Conservation (phyloP, 2,797 vertebrate genomes). For the Protosalanx chinensis region DNA sequence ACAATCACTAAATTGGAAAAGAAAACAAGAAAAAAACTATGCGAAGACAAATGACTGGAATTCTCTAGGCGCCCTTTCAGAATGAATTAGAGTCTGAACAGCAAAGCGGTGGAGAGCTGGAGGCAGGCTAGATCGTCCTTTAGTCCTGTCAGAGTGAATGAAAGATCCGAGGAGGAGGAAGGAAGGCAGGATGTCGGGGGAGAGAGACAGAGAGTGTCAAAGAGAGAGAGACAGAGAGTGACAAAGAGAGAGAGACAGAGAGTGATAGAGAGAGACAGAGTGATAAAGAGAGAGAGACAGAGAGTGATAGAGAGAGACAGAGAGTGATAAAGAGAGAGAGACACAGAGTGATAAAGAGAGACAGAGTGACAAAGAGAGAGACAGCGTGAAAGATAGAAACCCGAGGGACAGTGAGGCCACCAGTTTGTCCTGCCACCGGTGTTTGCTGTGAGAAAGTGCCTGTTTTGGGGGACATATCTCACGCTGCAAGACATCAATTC, state of each 20-base stretch:
- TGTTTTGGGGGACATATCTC: background rate
- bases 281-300: no score
- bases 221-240: constrained; percentile 34
- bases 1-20: constrained; percentile 34
- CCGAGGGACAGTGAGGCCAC: background rate
- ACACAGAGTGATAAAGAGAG: constrained; percentile 9
- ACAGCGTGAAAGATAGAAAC: background rate
- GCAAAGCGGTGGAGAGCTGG: constrained; percentile 52
- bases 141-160: constrained; percentile 59
- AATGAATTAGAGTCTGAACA: constrained; percentile 53
- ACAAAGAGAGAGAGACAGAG: no score
- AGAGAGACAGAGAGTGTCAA: constrained; percentile 31
- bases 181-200: constrained; percentile 7
- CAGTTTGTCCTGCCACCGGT: background rate
- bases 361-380: no score
- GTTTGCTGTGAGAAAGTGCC: background rate
- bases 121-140: constrained; percentile 52
- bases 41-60: constrained; percentile 34
- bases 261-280: constrained; percentile 28
- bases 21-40: constrained; percentile 7
- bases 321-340: constrained; percentile 36
- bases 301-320: constrained; percentile 13
- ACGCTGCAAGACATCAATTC: background rate
- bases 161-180: constrained; percentile 26
- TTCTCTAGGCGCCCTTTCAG: constrained; percentile 51